Evolutionary conservation across 2,888 invertebrate species (phyloP), one percentile per base, ranked within the genome.

Genomic region (Tethea ocularis): DNA sequence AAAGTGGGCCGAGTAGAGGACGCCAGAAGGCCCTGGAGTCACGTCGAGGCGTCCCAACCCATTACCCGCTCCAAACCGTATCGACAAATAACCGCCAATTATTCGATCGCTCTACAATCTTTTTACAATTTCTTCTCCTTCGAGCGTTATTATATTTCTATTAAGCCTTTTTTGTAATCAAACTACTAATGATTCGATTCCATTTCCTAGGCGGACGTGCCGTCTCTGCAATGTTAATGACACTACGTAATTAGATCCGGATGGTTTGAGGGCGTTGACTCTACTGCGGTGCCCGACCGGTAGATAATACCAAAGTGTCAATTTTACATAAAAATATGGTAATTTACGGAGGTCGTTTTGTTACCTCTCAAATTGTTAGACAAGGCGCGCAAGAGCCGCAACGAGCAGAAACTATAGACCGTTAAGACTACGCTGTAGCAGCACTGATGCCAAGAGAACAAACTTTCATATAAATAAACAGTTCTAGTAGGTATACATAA

Each of bases 101-200:
- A 93, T 92, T 92, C 89, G 88, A 88, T 87, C 87, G 91, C 91
- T 91, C 92, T 84, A 92, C 93, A 93, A 93, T 93, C 93, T 93
- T 93, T 93, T 92, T 91, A 93, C 93, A 92, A 93, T 92, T 92
- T 92, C 92, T 90, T 90, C 92, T 88, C 87, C 83, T 83, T 77
- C 88, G 78, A 81, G 81, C 87, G 92, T 93, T 93, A 93, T 93
- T 93, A 93, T 93, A 91, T 93, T 92, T 93, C 92, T 93, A 92
- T 93, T 93, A 93, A 92, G 92, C 91, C 91, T 91, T 93, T 93
- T 93, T 93, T 91, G 91, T 92, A 92, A 93, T 92, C 93, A 91
- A 91, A 92, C 91, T 89, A 89, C 92, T 93, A 92, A 93, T 92
- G 93, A 93, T 93, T 93, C 92, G 93, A 93, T 92, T 91, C 92